Evolutionary conservation across 2,113 vertebrate species (phyloP), one percentile per base, ranked within the genome.

Genomic region (Gnathonemus longibarbis): DNA sequence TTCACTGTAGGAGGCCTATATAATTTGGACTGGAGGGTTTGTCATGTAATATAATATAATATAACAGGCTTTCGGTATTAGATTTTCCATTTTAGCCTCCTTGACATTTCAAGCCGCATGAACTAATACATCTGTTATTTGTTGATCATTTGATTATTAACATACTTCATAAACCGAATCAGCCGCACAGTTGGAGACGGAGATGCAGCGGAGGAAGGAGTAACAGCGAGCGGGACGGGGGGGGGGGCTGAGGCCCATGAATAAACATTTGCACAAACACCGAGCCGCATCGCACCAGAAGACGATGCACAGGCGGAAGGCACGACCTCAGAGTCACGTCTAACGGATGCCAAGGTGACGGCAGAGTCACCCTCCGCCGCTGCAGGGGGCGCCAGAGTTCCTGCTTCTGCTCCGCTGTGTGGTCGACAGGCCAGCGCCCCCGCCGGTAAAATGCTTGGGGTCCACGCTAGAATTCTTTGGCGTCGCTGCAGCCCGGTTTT

Each of bases 81-180:
- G 95, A 96, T 96, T 96, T 96, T 94, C 92, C 90, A 94, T 96
- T 96, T 96, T 95, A 95, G 96, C 95, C 95, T 96, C 94, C 95
- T 96, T 96, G 96, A 96, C 96, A 96, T 96, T 96, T 96, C 96
- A 96, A 96, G 95, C 95, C 92, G 95, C 96, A 96, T 96, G 95
- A 96, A 96, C 95, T 96, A 96, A 96, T 96, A 96, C 96, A 96
- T 96, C 94, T 96, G 95, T 96, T 96, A 96, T 96, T 96, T 96
- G 95, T 96, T 95, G 95, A 96, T 96, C 94, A 96, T 96, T 96
- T 95, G 95, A 96, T 96, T 96, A 96, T 96, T 96, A 96, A 96
- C 95, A 96, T 95, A 96, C 95, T 96, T 96, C 96, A 96, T 95
- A 96, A 96, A 95, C 94, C 94, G 94, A 96, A 96, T 96, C 96